phyloP scores from a whole-genome alignment of 2,113 vertebrate genomes.

The Ahaetulla prasina region DNA sequence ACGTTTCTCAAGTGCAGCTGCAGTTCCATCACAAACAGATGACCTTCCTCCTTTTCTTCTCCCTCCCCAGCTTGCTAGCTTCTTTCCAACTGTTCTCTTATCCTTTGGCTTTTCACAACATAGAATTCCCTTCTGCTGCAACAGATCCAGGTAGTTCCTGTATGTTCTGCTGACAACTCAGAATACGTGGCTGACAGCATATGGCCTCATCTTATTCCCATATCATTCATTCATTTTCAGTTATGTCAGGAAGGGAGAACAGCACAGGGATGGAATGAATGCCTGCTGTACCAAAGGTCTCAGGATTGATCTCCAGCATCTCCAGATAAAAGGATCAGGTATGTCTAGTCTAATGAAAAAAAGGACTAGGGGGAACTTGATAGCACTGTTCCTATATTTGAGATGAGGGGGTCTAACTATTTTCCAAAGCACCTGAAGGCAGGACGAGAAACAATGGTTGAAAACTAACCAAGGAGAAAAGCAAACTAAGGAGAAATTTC shows the following conservation, averaged over 20 bases:
- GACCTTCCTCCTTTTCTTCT: background rate
- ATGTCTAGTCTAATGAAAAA: background rate
- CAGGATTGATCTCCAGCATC: background rate
- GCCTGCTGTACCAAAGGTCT: background rate
- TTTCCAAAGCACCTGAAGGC: background rate
- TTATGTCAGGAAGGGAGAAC: background rate
- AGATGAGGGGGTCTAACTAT: background rate
- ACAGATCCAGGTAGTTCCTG: background rate
- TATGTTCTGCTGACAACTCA: background rate
- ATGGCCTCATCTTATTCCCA: background rate
- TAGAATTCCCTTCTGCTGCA: background rate
- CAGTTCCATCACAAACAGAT: background rate
- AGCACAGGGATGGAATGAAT: background rate
- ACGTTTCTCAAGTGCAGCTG: background rate
- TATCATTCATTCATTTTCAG: background rate
- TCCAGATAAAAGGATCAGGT: background rate
- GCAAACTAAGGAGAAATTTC: background rate
- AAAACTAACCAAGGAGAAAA: background rate
- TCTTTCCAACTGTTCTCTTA: background rate
- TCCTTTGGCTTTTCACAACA: background rate
- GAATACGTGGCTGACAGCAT: background rate
- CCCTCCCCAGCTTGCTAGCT: background rate
- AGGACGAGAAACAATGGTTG: background rate
- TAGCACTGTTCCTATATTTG: background rate
- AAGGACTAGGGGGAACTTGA: background rate